A percentile compares a stretch with the other conserved stretches of the same genome.
phyloP scores from a whole-genome alignment of 2,888 invertebrate genomes.

The Liopterus haemorrhoidalis region DNA sequence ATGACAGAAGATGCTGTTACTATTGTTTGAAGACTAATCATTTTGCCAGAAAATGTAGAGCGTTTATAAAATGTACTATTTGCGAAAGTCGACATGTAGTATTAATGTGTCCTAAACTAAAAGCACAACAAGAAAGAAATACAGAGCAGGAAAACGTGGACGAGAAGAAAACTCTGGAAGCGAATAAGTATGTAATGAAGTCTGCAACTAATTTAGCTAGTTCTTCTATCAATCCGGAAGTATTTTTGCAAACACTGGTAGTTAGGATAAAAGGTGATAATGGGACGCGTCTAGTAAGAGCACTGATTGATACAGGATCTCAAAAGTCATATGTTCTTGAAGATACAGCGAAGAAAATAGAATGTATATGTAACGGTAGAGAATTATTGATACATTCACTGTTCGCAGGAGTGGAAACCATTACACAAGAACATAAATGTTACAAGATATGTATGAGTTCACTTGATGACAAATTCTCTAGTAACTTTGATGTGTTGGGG shows the following conservation, averaged over 20 bases:
- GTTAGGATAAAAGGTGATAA: constrained; percentile 8
- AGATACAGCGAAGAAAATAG: constrained; percentile 16
- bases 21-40: constrained; percentile 7
- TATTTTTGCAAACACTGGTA: constrained; percentile 15
- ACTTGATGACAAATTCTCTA: background rate
- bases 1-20: constrained; percentile 9
- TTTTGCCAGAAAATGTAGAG: constrained; percentile 6
- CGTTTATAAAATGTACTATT: constrained; percentile 7
- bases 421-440: constrained; percentile 5
- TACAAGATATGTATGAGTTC: background rate
- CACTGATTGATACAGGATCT: constrained; percentile 20
- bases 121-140: background rate
- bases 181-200: too few relatives aligned
- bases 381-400: constrained; percentile 7
- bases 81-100: constrained; percentile 8
- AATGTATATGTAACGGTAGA: constrained; percentile 8
- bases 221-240: background rate
- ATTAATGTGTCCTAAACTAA: constrained; percentile 10
- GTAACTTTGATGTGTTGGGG: constrained; percentile 6
- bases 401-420: constrained; percentile 2
- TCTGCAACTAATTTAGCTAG: constrained; percentile 4
- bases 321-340: constrained; percentile 22
- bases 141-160: background rate
- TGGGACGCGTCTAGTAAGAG: constrained; percentile 9
- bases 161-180: too few relatives aligned